Evolutionary conservation across 2,888 invertebrate species (phyloP).

Genomic region (Pheosia tremula): DNA sequence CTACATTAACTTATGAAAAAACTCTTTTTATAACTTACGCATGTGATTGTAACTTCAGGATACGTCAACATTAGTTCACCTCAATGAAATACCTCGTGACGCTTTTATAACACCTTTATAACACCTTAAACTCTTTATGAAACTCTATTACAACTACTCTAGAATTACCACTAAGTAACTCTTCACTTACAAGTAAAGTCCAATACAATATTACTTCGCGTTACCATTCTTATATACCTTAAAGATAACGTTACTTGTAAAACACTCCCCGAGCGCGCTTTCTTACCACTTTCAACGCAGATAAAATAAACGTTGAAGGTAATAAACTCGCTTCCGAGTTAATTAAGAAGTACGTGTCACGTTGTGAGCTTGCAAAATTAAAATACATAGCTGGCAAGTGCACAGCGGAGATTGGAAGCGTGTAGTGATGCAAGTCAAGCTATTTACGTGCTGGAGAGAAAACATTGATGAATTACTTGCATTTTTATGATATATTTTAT

Average conservation of each 20-base stretch:
- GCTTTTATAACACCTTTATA: too few species aligned
- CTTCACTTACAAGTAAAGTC: too few species aligned
- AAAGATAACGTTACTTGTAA: constrained; percentile 13
- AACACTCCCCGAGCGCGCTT: constrained; percentile 31
- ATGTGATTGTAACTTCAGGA: too few species aligned
- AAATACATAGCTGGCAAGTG: constrained; percentile 42
- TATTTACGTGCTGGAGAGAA: not conserved
- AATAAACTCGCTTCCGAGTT: constrained; percentile 52
- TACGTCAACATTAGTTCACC: too few species aligned
- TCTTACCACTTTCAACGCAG: constrained; percentile 33
- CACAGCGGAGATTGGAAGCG: constrained; percentile 39
- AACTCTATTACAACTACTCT: not conserved
- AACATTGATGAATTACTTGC: too few species aligned
- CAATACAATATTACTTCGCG: too few species aligned
- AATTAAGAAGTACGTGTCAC: constrained; percentile 53
- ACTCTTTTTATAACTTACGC: too few species aligned
- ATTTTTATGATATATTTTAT: too few species aligned
- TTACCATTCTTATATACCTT: too few species aligned
- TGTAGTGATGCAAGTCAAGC: constrained; percentile 4
- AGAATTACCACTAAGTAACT: not conserved
- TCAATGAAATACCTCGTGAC: too few species aligned
- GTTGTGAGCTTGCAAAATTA: constrained; percentile 47
- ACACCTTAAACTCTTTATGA: not conserved
- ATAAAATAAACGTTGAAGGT: constrained; percentile 47
- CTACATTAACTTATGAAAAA: too few species aligned